Conservation (phyloP, 2,888 invertebrate genomes). For the Drosophila prolongata region DNA sequence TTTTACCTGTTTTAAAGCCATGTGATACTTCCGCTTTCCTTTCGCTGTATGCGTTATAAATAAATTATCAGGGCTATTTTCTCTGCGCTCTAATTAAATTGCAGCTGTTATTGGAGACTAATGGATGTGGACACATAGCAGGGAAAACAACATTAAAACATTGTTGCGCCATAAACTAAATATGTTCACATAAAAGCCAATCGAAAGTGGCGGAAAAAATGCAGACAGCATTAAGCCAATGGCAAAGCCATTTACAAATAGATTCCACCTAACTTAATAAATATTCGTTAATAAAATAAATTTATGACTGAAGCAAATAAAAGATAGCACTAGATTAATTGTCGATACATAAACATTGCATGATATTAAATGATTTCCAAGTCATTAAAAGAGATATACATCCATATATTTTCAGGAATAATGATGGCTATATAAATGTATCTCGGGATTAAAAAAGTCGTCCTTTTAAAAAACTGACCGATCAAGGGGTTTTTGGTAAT, state of each 20-base stretch:
- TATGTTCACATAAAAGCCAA: slow-evolving; percentile 12
- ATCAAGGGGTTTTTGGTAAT: not conserved
- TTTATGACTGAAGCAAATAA: slow-evolving; percentile 16
- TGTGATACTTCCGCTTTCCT: slow-evolving; percentile 47
- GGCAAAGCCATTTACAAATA: slow-evolving; percentile 31
- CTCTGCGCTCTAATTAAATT: slow-evolving; percentile 58
- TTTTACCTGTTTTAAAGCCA: slow-evolving; percentile 68
- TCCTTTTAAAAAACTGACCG: not conserved
- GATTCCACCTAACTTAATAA: slow-evolving; percentile 19
- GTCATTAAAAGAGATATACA: too few relatives aligned
- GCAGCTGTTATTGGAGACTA: slow-evolving; percentile 60
- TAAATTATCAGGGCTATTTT: slow-evolving; percentile 47
- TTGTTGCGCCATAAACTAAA: slow-evolving; percentile 24
- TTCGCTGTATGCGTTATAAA: slow-evolving; percentile 43
- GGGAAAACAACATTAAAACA: slow-evolving; percentile 22
- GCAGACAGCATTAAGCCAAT: slow-evolving; percentile 15
- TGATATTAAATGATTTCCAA: not conserved
- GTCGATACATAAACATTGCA: not conserved
- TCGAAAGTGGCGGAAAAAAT: slow-evolving; percentile 1
- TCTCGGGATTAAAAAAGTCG: not conserved
- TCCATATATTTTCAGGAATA: too few relatives aligned
- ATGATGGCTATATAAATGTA: not conserved
- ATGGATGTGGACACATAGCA: slow-evolving; percentile 45
- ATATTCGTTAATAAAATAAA: slow-evolving; percentile 18
- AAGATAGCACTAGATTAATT: not conserved